These are phyloP conservation scores for Donacobius atricapilla DNA, from an alignment of 2,113 vertebrate genomes.

Conservation along the genomic window DNA sequence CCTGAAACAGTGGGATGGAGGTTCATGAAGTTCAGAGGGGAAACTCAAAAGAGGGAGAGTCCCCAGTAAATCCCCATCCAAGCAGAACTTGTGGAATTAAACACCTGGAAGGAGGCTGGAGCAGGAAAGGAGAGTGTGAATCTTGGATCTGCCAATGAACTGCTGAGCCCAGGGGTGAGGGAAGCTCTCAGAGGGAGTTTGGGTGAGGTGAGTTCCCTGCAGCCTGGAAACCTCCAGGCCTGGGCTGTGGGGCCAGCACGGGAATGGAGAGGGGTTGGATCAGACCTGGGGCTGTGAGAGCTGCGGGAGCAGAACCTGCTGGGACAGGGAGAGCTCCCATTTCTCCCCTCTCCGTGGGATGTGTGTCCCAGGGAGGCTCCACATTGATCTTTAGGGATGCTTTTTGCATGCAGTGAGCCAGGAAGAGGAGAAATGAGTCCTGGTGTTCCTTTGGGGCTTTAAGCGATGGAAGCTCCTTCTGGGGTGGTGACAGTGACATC, in stretches of 20 bases:
- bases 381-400: background rate
- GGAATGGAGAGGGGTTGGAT: background rate
- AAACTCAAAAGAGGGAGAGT: background rate
- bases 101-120: background rate
- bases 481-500: background rate
- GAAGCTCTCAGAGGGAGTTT: background rate
- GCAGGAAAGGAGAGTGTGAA: rapidly evolving
- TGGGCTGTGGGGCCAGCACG: rapidly evolving
- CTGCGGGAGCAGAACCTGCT: background rate
- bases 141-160: background rate
- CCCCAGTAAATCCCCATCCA: background rate
- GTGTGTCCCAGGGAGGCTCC: background rate
- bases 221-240: rapidly evolving
- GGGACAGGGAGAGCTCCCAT: background rate
- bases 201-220: background rate
- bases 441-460: rapidly evolving
- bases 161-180: background rate
- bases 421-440: background rate
- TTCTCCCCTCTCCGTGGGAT: background rate
- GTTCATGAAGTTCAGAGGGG: background rate
- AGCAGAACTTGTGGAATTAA: rapidly evolving
- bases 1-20: background rate
- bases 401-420: background rate
- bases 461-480: background rate
- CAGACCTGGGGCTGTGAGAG: background rate